These are phyloP conservation scores for Xanthia togata DNA, from an alignment of 2,888 invertebrate genomes.

Conservation along the genomic window DNA sequence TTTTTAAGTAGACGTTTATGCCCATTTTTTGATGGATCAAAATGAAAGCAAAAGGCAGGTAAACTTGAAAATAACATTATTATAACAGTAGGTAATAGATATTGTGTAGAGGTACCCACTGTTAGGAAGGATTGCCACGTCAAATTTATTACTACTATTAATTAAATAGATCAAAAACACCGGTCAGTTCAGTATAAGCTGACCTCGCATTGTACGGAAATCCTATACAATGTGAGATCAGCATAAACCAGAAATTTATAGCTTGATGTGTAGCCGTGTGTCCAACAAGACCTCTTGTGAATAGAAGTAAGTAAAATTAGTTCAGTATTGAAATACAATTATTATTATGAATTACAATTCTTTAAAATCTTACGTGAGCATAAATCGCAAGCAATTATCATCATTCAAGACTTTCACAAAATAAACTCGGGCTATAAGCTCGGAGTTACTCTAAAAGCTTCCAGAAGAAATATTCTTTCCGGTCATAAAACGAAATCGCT, in stretches of 20 bases:
- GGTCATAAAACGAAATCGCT: constrained; percentile 61
- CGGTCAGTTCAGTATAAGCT: no score
- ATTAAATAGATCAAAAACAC: background rate
- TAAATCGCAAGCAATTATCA: constrained; percentile 41
- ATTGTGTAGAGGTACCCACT: background rate
- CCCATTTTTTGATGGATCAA: background rate
- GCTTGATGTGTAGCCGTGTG: no score
- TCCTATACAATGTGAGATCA: no score
- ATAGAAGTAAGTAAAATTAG: background rate
- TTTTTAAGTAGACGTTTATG: background rate
- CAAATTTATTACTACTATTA: background rate
- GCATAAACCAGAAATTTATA: no score
- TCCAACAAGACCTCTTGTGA: background rate
- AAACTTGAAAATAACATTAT: background rate
- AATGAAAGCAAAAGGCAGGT: background rate
- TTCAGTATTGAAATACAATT: background rate
- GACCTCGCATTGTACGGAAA: no score
- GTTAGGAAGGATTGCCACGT: background rate
- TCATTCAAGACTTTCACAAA: constrained; percentile 45
- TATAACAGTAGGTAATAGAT: background rate
- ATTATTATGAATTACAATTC: background rate
- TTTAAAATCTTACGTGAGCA: background rate
- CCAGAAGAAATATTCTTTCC: constrained; percentile 65
- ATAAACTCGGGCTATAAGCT: constrained; percentile 55
- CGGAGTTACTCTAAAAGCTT: constrained; percentile 63